Evolutionary conservation across 2,888 invertebrate species (phyloP).

Genomic region (Latrodectus elegans): DNA sequence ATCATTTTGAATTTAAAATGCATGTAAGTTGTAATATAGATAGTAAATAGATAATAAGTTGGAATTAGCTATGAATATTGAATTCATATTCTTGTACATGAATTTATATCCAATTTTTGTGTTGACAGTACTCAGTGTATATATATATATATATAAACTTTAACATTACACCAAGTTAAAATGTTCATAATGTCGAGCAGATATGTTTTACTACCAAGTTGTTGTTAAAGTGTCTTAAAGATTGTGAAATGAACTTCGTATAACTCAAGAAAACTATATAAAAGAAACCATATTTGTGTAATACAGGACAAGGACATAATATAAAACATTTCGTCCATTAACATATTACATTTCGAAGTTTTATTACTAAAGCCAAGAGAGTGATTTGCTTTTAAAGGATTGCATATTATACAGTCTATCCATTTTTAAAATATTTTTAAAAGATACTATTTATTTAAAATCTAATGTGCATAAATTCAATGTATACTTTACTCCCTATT

Average conservation of each 20-base stretch:
- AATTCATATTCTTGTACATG: neutral
- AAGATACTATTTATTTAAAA: too few relatives aligned
- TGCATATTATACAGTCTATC: too few relatives aligned
- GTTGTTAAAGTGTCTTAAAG: neutral
- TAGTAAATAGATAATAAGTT: too few relatives aligned
- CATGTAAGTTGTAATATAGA: too few relatives aligned
- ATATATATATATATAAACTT: neutral
- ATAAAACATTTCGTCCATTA: constrained; percentile 1
- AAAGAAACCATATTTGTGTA: neutral
- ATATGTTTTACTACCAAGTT: neutral
- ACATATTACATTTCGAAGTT: neutral
- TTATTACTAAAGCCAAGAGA: neutral
- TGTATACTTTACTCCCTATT: too few relatives aligned
- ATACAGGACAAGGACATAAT: neutral
- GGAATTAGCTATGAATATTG: neutral
- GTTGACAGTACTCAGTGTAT: neutral
- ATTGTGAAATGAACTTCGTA: neutral
- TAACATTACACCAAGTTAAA: neutral
- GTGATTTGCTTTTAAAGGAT: too few relatives aligned
- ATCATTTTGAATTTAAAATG: too few relatives aligned
- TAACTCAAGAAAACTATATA: neutral
- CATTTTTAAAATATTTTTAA: too few relatives aligned
- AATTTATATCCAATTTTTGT: neutral
- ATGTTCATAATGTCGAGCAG: neutral
- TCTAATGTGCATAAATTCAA: too few relatives aligned